Base-by-base conservation (phyloP, 23 tunicate genomes). In the Oikopleura dioica region DNA sequence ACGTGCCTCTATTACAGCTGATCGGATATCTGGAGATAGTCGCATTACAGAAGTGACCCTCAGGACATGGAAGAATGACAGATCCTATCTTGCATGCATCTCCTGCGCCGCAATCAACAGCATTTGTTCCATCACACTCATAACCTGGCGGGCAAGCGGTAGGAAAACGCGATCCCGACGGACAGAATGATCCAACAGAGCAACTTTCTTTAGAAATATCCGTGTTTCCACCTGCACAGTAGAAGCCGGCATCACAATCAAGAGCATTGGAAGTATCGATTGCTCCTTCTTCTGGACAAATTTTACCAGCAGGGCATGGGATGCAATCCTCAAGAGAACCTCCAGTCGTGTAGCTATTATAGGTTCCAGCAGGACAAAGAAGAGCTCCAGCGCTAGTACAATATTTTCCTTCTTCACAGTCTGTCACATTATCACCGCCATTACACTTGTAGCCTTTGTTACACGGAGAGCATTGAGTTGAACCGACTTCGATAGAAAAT, bases 161-260 rank as follows among this genome's bases (percentile, higher is more conserved):
- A 0, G 85, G 50, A 2, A 35, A 79, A 30, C 80, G 79, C 1
- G 95, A 81, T 23, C 84, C 83, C 31, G 30, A 34, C 31, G 84
- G 95, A 78, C 99, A 94, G 76, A 77, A 94, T 77, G 80, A 86
- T 29, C 99, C 99, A 1, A 83, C 68, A n/a, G 95, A 87, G 79
- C 99, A 94, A 1, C 72, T 1, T 37, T 59, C 67, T 1, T 86
- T 86, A 36, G 69, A 77, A n/a, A 81, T 85, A 29, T 84, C 96
- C n/a, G n/a, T 28, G 28, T 23, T 2, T 2, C 72, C 72, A 63
- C 16, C 30, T 28, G 2, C 30, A 26, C 72, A 63, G 72, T 63
- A 23, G 33, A 63, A 63, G 5, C 72, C 72, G 72, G 16, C 72
- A 16, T 63, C 33, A 63, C 72, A 63, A 16, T 23, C 55, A 9